Conservation (phyloP, 2,113 vertebrate genomes). For the Silurus meridionalis region DNA sequence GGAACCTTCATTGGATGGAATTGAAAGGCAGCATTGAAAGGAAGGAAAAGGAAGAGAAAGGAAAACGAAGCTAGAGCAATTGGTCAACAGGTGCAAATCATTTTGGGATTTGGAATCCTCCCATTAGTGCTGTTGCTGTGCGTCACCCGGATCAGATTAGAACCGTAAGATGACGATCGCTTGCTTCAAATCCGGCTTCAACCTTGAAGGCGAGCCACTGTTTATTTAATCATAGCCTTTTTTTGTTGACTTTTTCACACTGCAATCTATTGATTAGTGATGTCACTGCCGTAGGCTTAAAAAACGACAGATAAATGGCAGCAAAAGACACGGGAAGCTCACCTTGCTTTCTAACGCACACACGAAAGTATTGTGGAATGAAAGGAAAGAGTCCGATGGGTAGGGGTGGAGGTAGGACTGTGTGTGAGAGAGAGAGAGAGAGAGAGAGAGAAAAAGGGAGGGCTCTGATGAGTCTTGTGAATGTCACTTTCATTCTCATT, state of each 20-base stretch:
- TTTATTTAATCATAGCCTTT: constrained; percentile 49
- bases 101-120: constrained; percentile 14
- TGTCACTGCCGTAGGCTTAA: constrained; percentile 45
- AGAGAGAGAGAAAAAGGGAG: not conserved
- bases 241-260: constrained; percentile 51
- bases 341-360: constrained; percentile 49
- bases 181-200: constrained; percentile 7
- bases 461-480: constrained; percentile 46
- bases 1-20: not conserved
- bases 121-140: not conserved
- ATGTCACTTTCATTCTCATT: constrained; percentile 66
- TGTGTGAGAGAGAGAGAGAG: not conserved
- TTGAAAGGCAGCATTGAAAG: not conserved
- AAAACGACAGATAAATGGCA: constrained; percentile 46
- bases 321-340: constrained; percentile 42
- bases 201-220: constrained; percentile 42
- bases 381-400: not conserved
- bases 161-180: not conserved
- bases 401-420: not conserved
- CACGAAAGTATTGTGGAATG: not conserved
- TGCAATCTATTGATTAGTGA: constrained; percentile 54
- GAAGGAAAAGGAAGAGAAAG: not conserved
- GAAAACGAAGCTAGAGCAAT: not conserved
- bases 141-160: constrained; percentile 10
- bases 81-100: constrained; percentile 13